Conservation (phyloP, 2,888 invertebrate genomes). For the Hylaea fasciaria region DNA sequence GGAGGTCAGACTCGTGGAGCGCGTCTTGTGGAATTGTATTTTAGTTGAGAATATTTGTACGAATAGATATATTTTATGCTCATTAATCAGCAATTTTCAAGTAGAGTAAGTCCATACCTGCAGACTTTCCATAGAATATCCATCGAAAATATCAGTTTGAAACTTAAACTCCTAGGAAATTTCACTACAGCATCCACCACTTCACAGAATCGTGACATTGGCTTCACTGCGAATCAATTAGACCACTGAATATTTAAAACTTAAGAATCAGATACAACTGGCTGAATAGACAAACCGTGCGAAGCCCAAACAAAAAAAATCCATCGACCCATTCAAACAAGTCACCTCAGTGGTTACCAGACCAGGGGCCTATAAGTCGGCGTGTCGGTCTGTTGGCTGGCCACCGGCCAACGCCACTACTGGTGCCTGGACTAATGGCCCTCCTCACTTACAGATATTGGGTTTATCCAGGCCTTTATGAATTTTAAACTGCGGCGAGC, state of each 20-base stretch:
- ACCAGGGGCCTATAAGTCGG: background rate
- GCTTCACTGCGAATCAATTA: no score
- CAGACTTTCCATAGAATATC: no score
- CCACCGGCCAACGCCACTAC: constrained; percentile 12
- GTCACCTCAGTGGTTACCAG: background rate
- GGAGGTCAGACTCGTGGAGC: constrained; percentile 28
- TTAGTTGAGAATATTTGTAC: background rate
- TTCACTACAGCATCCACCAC: no score
- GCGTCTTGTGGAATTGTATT: constrained; percentile 1
- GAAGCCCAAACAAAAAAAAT: no score
- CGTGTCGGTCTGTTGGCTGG: constrained; percentile 4
- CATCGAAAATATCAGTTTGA: no score
- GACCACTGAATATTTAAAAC: no score
- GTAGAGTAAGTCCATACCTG: no score
- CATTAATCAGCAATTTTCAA: no score
- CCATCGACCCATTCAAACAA: background rate
- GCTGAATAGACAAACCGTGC: no score
- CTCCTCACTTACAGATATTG: constrained; percentile 38
- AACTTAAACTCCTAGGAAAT: no score
- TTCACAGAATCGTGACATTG: no score
- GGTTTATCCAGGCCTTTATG: constrained; percentile 26
- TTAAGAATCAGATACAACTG: no score
- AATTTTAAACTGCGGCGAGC: constrained; percentile 26
- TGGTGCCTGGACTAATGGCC: constrained; percentile 25
- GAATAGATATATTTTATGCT: background rate